Evolutionary conservation across 2,113 vertebrate genomes (phyloP).

Genomic region (Chunga burmeisteri): DNA sequence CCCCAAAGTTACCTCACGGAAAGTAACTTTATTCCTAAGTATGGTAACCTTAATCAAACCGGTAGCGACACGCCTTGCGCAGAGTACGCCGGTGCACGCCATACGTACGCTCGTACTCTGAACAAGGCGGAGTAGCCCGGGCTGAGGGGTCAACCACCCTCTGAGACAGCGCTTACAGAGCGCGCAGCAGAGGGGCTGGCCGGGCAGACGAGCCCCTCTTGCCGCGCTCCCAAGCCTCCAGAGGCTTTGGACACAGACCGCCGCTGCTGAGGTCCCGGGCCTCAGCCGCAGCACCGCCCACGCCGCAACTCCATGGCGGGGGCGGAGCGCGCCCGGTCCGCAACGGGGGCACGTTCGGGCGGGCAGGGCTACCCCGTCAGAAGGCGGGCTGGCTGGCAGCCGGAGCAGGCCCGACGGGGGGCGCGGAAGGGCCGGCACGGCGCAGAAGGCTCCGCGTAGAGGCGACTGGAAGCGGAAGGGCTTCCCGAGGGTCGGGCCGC

Average conservation of each 20-base stretch:
- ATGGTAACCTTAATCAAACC: accelerated
- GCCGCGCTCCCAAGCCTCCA: background rate
- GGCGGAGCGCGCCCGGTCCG: background rate
- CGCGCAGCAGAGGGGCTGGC: background rate
- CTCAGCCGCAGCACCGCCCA: background rate
- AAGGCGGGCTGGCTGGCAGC: background rate
- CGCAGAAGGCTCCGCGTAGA: no score
- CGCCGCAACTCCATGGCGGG: background rate
- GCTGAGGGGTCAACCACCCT: no score
- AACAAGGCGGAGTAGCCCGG: background rate
- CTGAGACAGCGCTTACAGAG: accelerated
- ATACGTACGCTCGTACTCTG: accelerated
- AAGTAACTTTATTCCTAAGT: accelerated
- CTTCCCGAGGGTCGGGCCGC: background rate
- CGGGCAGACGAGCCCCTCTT: accelerated
- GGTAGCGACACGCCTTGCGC: accelerated
- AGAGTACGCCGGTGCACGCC: background rate
- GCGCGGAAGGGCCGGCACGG: background rate
- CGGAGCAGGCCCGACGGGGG: background rate
- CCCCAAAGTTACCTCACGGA: background rate
- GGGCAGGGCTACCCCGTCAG: background rate
- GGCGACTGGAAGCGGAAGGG: background rate
- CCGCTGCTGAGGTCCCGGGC: no score
- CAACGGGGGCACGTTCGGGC: no score
- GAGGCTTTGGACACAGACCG: accelerated